phyloP scores from a whole-genome alignment of 2,888 invertebrate species.

The Protodeltote pygarga region DNA sequence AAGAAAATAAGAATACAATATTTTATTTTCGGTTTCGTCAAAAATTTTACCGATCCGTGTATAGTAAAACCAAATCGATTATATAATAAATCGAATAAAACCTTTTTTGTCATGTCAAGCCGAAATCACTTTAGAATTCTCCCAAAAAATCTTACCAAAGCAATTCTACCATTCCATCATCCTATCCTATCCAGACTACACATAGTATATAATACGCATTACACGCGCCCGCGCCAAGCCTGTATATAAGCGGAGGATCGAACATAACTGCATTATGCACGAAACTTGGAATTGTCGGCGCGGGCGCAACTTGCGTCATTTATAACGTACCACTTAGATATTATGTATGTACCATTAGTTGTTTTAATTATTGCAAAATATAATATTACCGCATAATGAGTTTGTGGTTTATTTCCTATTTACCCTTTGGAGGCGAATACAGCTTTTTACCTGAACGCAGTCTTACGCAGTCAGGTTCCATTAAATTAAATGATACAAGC shows the following conservation, averaged over 20 bases:
- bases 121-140: too few species aligned
- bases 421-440: not conserved
- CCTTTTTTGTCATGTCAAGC: too few species aligned
- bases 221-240: slow-evolving; percentile 59
- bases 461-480: too few species aligned
- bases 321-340: slow-evolving; percentile 60
- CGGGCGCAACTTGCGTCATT: slow-evolving; percentile 57
- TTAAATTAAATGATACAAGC: too few species aligned
- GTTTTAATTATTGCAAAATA: slow-evolving; percentile 80
- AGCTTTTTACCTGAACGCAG: too few species aligned
- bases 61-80: too few species aligned
- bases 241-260: slow-evolving; percentile 66
- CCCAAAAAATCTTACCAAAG: slow-evolving; percentile 9
- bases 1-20: too few species aligned
- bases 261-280: slow-evolving; percentile 80
- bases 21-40: too few species aligned
- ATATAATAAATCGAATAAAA: too few species aligned
- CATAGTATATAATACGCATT: slow-evolving; percentile 19
- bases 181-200: slow-evolving; percentile 2
- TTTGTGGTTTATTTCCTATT: slow-evolving; percentile 28
- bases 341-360: slow-evolving; percentile 72
- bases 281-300: slow-evolving; percentile 79
- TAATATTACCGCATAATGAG: slow-evolving; percentile 71
- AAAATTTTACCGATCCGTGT: too few species aligned
- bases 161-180: slow-evolving; percentile 17